These are phyloP conservation scores for Gymnothorax reevesii DNA, from an alignment of 2,797 vertebrate species.

Conservation along the genomic window DNA sequence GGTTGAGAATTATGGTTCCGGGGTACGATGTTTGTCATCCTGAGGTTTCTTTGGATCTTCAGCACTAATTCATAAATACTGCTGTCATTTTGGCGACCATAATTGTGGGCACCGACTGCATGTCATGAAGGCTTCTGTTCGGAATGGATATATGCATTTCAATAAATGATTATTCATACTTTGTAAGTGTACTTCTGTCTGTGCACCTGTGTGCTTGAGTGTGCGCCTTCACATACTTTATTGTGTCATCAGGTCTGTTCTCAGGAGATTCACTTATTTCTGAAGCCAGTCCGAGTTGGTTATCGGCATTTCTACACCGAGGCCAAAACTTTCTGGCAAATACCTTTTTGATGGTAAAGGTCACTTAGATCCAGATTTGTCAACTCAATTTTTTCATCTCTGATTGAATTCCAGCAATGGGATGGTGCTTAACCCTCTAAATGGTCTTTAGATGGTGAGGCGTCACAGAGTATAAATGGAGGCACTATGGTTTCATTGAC, in stretches of 20 bases:
- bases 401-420: not conserved
- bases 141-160: constrained; percentile 6
- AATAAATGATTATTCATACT: constrained; percentile 21
- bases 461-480: not conserved
- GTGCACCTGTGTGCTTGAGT: not conserved
- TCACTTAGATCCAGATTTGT: not conserved
- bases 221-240: not conserved
- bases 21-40: not conserved
- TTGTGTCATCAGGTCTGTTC: not conserved
- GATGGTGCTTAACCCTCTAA: not conserved
- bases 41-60: not conserved
- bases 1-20: not conserved
- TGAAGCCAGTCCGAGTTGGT: constrained; percentile 1
- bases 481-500: not conserved
- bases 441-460: not conserved
- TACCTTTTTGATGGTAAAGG: not conserved
- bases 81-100: constrained; percentile 2
- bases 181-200: not conserved
- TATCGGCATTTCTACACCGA: not conserved
- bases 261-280: not conserved
- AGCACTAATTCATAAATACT: not conserved
- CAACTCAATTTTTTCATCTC: not conserved
- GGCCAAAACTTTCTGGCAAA: not conserved
- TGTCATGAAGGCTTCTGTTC: constrained; percentile 16
- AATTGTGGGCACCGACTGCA: constrained; percentile 25